These are phyloP conservation scores for Phalera bucephala DNA, from an alignment of 2,888 invertebrate species.

Conservation along the genomic window DNA sequence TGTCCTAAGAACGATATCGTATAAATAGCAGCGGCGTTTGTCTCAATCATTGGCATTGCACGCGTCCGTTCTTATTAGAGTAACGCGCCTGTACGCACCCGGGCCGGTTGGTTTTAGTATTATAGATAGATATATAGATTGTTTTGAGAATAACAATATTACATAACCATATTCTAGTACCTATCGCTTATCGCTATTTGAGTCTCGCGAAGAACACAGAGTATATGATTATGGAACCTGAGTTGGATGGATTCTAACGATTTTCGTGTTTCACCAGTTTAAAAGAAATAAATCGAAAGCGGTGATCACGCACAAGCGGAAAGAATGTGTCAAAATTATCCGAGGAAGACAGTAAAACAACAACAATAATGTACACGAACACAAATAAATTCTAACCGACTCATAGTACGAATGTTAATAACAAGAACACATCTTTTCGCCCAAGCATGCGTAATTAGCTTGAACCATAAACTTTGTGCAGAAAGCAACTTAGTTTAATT, in stretches of 20 bases:
- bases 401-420: slow-evolving; percentile 38
- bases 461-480: slow-evolving; percentile 57
- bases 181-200: too few relatives aligned
- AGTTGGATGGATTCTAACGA: too few relatives aligned
- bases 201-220: not conserved
- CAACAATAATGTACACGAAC: slow-evolving; percentile 66
- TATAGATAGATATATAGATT: too few relatives aligned
- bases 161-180: too few relatives aligned
- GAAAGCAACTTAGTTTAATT: slow-evolving; percentile 6
- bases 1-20: slow-evolving; percentile 79
- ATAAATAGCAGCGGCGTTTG: slow-evolving; percentile 51
- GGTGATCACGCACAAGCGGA: slow-evolving; percentile 82
- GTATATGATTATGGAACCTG: not conserved
- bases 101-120: slow-evolving; percentile 38
- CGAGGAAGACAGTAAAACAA: slow-evolving; percentile 67
- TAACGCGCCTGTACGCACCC: slow-evolving; percentile 69
- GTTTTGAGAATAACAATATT: too few relatives aligned
- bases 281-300: slow-evolving; percentile 65
- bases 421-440: slow-evolving; percentile 76
- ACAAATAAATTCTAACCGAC: slow-evolving; percentile 64
- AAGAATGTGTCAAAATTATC: slow-evolving; percentile 76
- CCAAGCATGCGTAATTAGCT: slow-evolving; percentile 72
- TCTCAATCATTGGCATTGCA: slow-evolving; percentile 16
- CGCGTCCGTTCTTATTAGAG: slow-evolving; percentile 41
- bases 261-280: slow-evolving; percentile 23